Base-by-base conservation (phyloP, 2,113 vertebrate genomes). In the Murina feae region DNA sequence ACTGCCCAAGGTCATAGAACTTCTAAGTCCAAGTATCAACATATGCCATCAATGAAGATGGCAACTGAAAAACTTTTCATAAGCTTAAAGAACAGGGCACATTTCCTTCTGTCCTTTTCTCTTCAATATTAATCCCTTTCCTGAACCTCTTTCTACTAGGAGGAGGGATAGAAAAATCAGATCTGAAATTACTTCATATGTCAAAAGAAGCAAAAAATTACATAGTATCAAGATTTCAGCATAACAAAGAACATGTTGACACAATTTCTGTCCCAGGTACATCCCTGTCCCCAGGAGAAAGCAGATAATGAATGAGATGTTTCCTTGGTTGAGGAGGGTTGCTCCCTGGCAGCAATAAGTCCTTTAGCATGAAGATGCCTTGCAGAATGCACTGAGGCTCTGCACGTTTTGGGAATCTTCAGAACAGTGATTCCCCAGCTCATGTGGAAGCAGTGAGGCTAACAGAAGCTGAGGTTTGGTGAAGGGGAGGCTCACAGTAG, bases 181-280 rank as follows among this genome's bases (percentile, higher is more conserved):
- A 85, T 66, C 23, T 71, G 12, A 65, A 91, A 49, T 89, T 47
- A 80, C 80, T 94, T 93, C 32, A 58, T 4, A n/a, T 81, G 35
- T 58, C 44, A 81, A 92, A 80, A 71, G 12, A 65, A 51, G 11
- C n/a, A 69, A 74, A 94, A 32, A 42, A 53, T 76, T 39, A 37
- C 25, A 3, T 44, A 14, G 60, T 18, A 13, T 4, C 4, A 90
- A 87, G 37, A 66, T 44, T 37, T 5, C 4, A 78, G 35, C 7
- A 44, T 51, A 30, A 63, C 47, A 47, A 65, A 71, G 51, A 63
- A 9, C 60, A 32, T 55, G 65, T 5, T 3, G 49, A 35, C 23
- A 25, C 7, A 30, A 6, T 6, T 71, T 28, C 55, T 35, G n/a
- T 32, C 86, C 6, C 55, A 1, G 1, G 4, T 37, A 18, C 42